Evolutionary conservation across 1,140 invertebrate genomes (phyloP).

Genomic region (Frieseomelitta varia): DNA sequence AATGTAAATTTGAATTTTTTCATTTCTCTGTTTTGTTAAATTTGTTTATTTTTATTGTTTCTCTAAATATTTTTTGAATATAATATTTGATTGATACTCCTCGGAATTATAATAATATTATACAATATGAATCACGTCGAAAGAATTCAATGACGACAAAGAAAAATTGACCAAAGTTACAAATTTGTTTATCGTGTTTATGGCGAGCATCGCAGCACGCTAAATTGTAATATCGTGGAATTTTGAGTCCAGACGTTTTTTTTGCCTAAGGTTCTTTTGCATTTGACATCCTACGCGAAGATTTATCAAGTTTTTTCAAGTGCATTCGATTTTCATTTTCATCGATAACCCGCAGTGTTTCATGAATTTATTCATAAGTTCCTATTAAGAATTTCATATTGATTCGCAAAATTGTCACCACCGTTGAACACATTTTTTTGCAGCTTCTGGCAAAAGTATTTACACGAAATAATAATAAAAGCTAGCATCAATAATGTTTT

Average conservation of each 20-base stretch:
- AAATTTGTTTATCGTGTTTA: neutral
- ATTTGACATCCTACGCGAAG: slow-evolving; percentile 55
- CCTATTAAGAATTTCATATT: neutral
- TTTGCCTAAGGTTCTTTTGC: slow-evolving; percentile 35
- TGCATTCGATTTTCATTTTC: neutral
- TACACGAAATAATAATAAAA: neutral
- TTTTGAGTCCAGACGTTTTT: neutral
- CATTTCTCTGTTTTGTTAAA: no score
- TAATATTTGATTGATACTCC: neutral
- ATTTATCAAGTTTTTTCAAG: neutral
- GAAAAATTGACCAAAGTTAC: neutral
- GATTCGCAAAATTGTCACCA: neutral
- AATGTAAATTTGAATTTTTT: neutral
- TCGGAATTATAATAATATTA: neutral
- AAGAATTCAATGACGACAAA: neutral
- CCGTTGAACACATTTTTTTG: neutral
- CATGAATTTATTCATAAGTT: neutral
- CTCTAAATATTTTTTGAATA: neutral
- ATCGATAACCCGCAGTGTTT: neutral
- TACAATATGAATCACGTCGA: neutral
- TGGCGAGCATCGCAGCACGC: neutral
- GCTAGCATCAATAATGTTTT: neutral
- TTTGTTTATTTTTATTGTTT: neutral
- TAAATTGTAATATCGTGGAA: neutral
- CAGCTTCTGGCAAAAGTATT: neutral